Evolutionary conservation across 1,140 invertebrate genomes (phyloP), one percentile per base, ranked within the genome.

Genomic region (Leptinotarsa defecta): DNA sequence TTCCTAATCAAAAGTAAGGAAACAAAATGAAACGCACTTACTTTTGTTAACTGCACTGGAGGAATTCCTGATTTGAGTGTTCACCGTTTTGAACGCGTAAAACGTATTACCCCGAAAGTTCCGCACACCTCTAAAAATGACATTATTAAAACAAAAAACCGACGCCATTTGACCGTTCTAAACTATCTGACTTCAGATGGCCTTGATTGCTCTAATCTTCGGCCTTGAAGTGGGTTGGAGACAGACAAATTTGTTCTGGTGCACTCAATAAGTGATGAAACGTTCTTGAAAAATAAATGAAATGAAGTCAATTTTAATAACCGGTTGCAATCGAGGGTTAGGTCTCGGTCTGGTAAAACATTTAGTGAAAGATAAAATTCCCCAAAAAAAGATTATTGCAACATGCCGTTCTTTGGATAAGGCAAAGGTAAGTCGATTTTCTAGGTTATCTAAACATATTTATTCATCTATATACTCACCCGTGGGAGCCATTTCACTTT

Each of bases 271-370:
- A 17, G n/a, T 57, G 17, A n/a, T 19, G 52, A 57, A 57, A 57
- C 52, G n/a, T 57, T 57, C 52, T 57, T 19, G 52, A 57, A 8
- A 65, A 24, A 24, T 20, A 34, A 34, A 65, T 34, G 15, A 65
- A 78, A 94, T 94, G 92, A 92, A 90, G 77, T 93, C 93, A 49
- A 90, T 96, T 78, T 86, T 97, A 76, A 91, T 97, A 74, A 97
- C 95, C 11, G 96, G 96, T 22, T 93, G 93, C 69, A 97, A 96
- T 84, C 90, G 96, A 57, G 96, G 96, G 1, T 85, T 97, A 64
- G 96, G 96, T 19, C 86, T 97, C 48, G 95, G 95, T 65, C 87
- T 97, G 71, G 91, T 96, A 1, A 94, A 92, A 86, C 89, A 92
- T 84, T 80, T 94, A 27, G 74, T 86, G 4, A 79, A 84, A 61